Evolutionary conservation across 2,888 invertebrate genomes (phyloP).

Genomic region (Flabesymbios commensalis): DNA sequence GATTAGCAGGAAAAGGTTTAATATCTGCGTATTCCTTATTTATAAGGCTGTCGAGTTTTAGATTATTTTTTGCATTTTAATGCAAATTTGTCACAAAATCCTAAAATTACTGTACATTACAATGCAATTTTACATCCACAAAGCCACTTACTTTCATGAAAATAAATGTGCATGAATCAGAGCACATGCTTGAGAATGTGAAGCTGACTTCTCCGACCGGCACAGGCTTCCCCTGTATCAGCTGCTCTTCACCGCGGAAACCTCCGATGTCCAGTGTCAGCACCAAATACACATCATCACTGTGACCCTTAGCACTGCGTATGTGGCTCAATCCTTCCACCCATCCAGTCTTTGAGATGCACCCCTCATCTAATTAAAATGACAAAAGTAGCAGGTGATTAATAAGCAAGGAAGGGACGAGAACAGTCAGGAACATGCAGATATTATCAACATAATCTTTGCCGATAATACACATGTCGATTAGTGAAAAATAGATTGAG

Average conservation of each 20-base stretch:
- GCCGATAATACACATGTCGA: too few relatives aligned
- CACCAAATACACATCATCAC: conserved; percentile 63
- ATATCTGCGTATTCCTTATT: too few relatives aligned
- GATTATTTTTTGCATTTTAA: too few relatives aligned
- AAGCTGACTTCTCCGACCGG: conserved; percentile 64
- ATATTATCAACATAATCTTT: too few relatives aligned
- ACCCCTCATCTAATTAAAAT: not conserved
- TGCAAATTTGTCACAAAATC: too few relatives aligned
- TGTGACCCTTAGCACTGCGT: conserved; percentile 64
- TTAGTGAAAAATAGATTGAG: too few relatives aligned
- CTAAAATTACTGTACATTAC: too few relatives aligned
- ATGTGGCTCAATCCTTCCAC: conserved; percentile 64
- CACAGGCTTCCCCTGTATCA: conserved; percentile 53
- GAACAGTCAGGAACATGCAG: not conserved
- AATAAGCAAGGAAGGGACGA: not conserved
- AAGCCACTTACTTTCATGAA: conserved; percentile 64
- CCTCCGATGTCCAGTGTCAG: conserved; percentile 63
- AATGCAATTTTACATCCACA: too few relatives aligned
- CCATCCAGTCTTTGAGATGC: conserved; percentile 63
- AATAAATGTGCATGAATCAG: conserved; percentile 64
- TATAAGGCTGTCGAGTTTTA: too few relatives aligned
- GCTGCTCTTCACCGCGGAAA: conserved; percentile 59
- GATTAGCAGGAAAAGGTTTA: too few relatives aligned
- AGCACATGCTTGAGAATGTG: conserved; percentile 66
- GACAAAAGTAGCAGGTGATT: not conserved